A percentile compares a stretch with the other conserved stretches of the same genome.
These are phyloP conservation scores for Charina bottae DNA, from an alignment of 2,113 vertebrate genomes.

Conservation along the genomic window DNA sequence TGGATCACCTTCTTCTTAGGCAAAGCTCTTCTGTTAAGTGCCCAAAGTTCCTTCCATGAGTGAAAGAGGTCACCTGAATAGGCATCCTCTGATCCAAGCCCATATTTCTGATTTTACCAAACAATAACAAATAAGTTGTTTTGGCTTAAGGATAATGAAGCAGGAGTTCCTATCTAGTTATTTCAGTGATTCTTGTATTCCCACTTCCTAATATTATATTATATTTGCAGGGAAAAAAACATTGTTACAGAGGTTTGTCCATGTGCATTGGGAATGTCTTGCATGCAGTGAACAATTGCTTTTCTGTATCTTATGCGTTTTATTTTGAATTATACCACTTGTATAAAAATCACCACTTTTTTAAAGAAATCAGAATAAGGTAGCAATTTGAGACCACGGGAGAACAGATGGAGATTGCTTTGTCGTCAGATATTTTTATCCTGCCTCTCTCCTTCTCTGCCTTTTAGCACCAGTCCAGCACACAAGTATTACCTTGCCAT, in stretches of 20 bases:
- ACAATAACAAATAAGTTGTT: slow-evolving; percentile 36
- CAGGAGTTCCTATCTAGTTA: slow-evolving; percentile 61
- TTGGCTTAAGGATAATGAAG: slow-evolving; percentile 50
- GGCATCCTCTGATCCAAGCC: neutral
- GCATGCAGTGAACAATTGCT: slow-evolving; percentile 19
- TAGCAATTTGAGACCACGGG: neutral
- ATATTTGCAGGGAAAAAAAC: slow-evolving; percentile 32
- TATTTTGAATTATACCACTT: slow-evolving; percentile 24
- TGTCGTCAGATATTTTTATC: slow-evolving; percentile 12
- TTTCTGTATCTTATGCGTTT: slow-evolving; percentile 11
- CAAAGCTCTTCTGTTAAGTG: no score
- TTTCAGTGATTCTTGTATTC: slow-evolving; percentile 54
- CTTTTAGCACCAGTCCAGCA: slow-evolving; percentile 90
- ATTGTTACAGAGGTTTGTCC: slow-evolving; percentile 38
- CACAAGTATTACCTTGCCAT: slow-evolving; percentile 98
- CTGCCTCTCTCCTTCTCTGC: slow-evolving; percentile 61
- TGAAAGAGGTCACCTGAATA: slow-evolving; percentile 49
- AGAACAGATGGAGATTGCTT: neutral
- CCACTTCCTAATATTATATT: slow-evolving; percentile 47
- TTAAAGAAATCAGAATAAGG: neutral
- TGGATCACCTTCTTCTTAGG: neutral
- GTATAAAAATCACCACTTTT: neutral
- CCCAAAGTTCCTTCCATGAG: neutral
- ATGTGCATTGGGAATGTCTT: slow-evolving; percentile 29
- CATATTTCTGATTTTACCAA: slow-evolving; percentile 53